phyloP scores from a whole-genome alignment of 2,113 vertebrate species.

The Todiramphus saurophagus region DNA sequence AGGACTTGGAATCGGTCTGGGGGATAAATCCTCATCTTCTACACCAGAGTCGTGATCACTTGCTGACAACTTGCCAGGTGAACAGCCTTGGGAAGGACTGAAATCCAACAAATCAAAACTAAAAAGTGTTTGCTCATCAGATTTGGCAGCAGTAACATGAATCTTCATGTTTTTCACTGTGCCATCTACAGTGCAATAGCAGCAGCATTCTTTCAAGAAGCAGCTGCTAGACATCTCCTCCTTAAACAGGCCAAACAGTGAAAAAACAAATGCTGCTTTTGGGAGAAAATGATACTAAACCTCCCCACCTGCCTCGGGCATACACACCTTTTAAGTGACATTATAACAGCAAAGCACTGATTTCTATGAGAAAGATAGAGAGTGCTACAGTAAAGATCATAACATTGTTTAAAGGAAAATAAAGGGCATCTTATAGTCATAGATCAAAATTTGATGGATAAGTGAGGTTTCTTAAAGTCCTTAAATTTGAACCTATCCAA shows the following conservation, averaged over 20 bases:
- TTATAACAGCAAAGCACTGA: neutral
- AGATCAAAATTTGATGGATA: neutral
- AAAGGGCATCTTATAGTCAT: neutral
- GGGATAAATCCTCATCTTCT: constrained; percentile 95
- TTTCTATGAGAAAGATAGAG: neutral
- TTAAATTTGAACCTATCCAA: neutral
- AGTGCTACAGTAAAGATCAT: neutral
- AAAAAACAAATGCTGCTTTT: neutral
- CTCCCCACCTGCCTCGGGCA: neutral
- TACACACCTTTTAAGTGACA: neutral
- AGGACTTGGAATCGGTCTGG: constrained; percentile 92
- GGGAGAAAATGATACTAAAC: neutral
- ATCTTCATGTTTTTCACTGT: neutral
- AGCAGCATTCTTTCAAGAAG: neutral
- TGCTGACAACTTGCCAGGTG: constrained; percentile 71
- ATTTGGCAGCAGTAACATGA: neutral
- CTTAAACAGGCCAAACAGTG: neutral
- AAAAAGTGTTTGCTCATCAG: neutral
- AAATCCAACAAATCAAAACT: neutral
- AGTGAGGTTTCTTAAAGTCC: neutral
- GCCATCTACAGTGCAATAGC: neutral
- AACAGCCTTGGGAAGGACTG: constrained; percentile 26
- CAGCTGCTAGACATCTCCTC: neutral
- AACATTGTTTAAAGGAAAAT: neutral
- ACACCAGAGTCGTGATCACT: constrained; percentile 91